Percentiles rank a stretch among this genome's conserved stretches.
phyloP scores from a whole-genome alignment of 2,113 vertebrate genomes.

The Psittacara wagleri region DNA sequence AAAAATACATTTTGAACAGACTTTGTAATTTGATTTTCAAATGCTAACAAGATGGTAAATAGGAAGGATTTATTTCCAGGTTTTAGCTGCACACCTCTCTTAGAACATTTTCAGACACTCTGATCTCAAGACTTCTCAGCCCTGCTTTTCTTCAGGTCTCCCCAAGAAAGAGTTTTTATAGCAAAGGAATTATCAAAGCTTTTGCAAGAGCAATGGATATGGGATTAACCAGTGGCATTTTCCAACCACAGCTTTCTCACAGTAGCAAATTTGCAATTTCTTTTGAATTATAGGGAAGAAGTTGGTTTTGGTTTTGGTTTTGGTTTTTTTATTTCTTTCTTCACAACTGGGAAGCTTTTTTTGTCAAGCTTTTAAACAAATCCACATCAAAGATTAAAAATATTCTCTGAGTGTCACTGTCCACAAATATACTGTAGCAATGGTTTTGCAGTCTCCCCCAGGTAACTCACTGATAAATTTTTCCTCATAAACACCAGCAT shows the following conservation, averaged over 20 bases:
- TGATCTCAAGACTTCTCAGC: background rate
- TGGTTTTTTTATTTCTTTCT: background rate
- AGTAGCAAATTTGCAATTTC: background rate
- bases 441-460: background rate
- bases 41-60: background rate
- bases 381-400: background rate
- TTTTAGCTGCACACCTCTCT: background rate
- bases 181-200: background rate
- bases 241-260: background rate
- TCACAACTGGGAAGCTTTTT: background rate
- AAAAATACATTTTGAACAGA: background rate
- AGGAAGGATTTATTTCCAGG: background rate
- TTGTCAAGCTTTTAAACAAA: background rate
- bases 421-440: background rate
- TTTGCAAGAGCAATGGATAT: background rate
- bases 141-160: background rate
- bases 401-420: background rate
- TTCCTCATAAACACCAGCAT: background rate
- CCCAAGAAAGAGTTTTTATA: background rate
- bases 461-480: background rate
- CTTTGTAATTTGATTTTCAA: background rate
- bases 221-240: background rate
- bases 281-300: background rate
- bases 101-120: background rate
- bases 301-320: background rate